A percentile compares a stretch with the other conserved stretches of the same genome.
phyloP scores from a whole-genome alignment of 2,797 vertebrate genomes.

The Acanthurus tractus region DNA sequence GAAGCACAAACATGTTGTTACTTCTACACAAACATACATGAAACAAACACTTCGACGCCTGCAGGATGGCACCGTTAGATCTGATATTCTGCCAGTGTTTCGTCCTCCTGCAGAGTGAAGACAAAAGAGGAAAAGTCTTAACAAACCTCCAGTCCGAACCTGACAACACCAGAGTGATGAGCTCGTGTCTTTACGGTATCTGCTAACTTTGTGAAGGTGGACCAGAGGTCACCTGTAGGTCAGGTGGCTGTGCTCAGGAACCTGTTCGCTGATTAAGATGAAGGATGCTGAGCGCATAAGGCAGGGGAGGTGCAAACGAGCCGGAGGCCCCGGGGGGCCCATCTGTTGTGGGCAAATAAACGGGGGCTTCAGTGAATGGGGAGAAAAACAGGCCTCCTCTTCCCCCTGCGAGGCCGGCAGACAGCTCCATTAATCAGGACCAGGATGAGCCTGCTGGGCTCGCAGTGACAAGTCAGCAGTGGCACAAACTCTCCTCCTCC shows the following conservation, averaged over 20 bases:
- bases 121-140: neutral
- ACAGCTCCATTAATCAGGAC: constrained; percentile 82
- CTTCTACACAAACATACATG: neutral
- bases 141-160: constrained; percentile 2
- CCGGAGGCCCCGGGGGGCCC: constrained; percentile 72
- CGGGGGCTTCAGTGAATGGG: constrained; percentile 61
- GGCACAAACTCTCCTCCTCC: constrained; percentile 56
- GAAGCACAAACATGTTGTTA: neutral
- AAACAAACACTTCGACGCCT: neutral
- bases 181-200: constrained; percentile 26
- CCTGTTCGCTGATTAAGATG: constrained; percentile 70
- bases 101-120: constrained; percentile 21
- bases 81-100: constrained; percentile 16
- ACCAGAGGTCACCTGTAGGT: constrained; percentile 73
- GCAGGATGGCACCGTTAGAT: constrained; percentile 14
- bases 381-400: constrained; percentile 53
- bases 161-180: constrained; percentile 33
- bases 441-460: constrained; percentile 78
- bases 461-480: constrained; percentile 72
- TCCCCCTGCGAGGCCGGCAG: constrained; percentile 65
- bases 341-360: constrained; percentile 82
- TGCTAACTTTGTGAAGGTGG: constrained; percentile 52
- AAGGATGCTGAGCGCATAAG: constrained; percentile 69
- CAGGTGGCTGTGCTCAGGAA: constrained; percentile 57
- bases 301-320: constrained; percentile 61